A percentile compares a stretch with the other conserved stretches of the same genome.
These are phyloP conservation scores for Oreochromis niloticus DNA, from an alignment of 2,113 vertebrate species.

Conservation along the genomic window DNA sequence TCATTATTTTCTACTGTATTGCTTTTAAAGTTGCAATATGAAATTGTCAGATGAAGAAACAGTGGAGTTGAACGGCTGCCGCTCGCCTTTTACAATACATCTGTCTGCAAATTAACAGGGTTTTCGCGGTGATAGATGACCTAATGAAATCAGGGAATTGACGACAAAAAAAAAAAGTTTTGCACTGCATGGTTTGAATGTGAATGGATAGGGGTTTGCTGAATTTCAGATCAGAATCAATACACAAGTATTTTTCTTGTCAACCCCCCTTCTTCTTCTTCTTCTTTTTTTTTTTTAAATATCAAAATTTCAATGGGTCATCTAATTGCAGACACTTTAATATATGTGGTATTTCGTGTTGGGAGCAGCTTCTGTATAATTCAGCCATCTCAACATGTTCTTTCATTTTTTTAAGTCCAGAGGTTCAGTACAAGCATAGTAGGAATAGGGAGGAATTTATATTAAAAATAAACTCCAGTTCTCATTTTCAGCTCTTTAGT, in stretches of 20 bases:
- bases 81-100: background rate
- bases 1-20: conserved; percentile 39
- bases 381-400: conserved; percentile 18
- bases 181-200: conserved; percentile 36
- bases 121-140: conserved; percentile 8
- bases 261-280: background rate
- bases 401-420: background rate
- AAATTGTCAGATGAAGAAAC: conserved; percentile 26
- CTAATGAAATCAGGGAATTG: background rate
- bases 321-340: background rate
- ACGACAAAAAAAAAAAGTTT: background rate
- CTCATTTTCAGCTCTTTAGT: conserved; percentile 21
- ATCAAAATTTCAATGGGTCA: background rate
- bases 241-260: background rate
- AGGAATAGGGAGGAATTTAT: conserved; percentile 20
- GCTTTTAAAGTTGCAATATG: conserved; percentile 47
- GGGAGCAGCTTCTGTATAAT: conserved; percentile 34
- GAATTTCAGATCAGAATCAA: background rate
- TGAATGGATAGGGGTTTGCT: background rate
- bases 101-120: background rate
- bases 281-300: background rate
- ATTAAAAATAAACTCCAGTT: conserved; percentile 4
- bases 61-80: background rate
- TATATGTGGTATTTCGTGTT: background rate
- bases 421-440: conserved; percentile 5